Evolutionary conservation across 2,888 invertebrate species (phyloP).

Genomic region (Thereva nobilitata): DNA sequence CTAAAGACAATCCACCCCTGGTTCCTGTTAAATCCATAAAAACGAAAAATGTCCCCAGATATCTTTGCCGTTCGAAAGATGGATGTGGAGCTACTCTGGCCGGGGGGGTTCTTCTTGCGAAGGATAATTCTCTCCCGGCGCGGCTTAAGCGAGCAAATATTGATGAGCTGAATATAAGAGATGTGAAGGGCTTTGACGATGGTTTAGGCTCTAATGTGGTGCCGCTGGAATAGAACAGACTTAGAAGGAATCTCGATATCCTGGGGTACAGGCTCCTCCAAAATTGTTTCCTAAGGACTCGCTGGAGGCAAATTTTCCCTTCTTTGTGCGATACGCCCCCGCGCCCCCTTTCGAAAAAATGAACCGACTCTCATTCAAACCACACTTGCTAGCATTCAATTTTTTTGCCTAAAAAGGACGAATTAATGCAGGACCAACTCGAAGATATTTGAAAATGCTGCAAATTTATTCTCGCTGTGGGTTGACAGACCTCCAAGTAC

Average conservation of each 20-base stretch:
- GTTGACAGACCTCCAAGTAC: background rate
- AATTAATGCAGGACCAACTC: slow-evolving; percentile 5
- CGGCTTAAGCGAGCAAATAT: slow-evolving; percentile 1
- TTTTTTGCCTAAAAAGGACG: background rate
- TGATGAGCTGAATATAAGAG: background rate
- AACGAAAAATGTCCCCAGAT: too few species aligned
- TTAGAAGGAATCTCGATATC: too few species aligned
- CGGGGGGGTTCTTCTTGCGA: background rate
- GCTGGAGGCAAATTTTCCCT: too few species aligned
- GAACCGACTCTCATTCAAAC: slow-evolving; percentile 2
- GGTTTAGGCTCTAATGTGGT: background rate
- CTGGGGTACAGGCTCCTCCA: too few species aligned
- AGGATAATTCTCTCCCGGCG: slow-evolving; percentile 1
- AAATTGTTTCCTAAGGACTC: too few species aligned
- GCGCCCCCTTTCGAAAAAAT: background rate
- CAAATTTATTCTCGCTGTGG: slow-evolving; percentile 13
- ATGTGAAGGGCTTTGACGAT: background rate
- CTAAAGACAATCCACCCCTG: slow-evolving; percentile 11
- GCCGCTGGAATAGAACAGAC: background rate
- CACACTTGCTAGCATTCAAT: slow-evolving; percentile 8
- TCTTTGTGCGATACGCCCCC: too few species aligned
- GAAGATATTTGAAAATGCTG: background rate
- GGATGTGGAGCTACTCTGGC: too few species aligned
- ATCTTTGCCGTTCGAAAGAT: too few species aligned
- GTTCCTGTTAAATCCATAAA: background rate